Evolutionary conservation across 1,140 invertebrate species (phyloP), one percentile per base, ranked within the genome.

Genomic region (Geopemphigus sp.): DNA sequence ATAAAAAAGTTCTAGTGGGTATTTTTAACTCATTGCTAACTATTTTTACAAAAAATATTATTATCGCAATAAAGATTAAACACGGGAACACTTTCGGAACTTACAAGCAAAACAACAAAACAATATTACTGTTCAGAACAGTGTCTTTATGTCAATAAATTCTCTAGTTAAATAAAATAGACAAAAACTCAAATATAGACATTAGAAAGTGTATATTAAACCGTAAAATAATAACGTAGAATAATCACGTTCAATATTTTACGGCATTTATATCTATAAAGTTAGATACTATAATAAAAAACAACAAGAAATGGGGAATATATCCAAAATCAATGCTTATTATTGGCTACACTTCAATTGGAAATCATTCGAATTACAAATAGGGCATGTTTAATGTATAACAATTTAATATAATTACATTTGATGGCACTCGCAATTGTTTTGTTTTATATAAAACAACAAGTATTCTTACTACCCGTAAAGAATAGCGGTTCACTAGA

Each of bases 281-380:
- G 11, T 66, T 45, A 39, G 32, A 22, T 66, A 39, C 19, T 66
- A 39, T 39, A 45, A 66, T 45, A 66, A 39, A n/a, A 1, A 15
- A 8, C n/a, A n/a, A n/a, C 12, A 8, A 19, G 15, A 47, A 39
- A 22, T n/a, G 6, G 47, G 17, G 1, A 47, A 47, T 47, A 68
- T 68, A 68, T 24, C 22, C 39, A 24, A 68, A 24, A 39, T 32
- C 26, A 66, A 66, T 66, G 19, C 11, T 22, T 17, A 64, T 61
- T 61, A 47, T 68, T 68, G 64, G 39, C 39, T 24, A 45, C 12
- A 47, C 39, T 68, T 68, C 39, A 68, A 45, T 66, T 47, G 39
- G 14, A 47, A 47, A 68, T 68, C 39, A 68, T 68, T 68, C 1
- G 22, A 22, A 68, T 47, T 66, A 11, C 17, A 66, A 66, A 66